Conservation (phyloP, 1,140 invertebrate genomes). For the Proctacanthus coquilletti region DNA sequence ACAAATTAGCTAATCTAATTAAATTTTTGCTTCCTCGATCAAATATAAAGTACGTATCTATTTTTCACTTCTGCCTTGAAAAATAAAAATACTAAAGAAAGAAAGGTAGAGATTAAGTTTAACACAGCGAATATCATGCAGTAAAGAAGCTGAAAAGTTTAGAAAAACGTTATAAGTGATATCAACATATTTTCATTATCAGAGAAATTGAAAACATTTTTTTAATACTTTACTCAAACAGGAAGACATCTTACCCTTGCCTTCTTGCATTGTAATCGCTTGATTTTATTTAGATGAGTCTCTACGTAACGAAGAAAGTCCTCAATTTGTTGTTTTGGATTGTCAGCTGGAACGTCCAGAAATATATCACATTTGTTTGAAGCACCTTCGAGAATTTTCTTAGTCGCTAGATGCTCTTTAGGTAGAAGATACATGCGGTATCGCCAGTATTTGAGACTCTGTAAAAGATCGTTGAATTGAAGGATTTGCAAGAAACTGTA, state of each 20-base stretch:
- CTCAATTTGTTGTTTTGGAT: slow-evolving; percentile 51
- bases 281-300: slow-evolving; percentile 76
- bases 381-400: slow-evolving; percentile 50
- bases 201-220: no score
- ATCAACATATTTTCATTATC: no score
- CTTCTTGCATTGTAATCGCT: slow-evolving; percentile 39
- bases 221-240: no score
- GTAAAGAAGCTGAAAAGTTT: no score
- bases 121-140: no score
- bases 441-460: slow-evolving; percentile 88
- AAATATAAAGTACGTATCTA: no score
- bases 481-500: neutral
- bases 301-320: slow-evolving; percentile 79
- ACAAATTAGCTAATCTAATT: no score
- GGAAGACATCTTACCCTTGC: slow-evolving; percentile 18
- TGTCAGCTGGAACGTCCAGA: slow-evolving; percentile 33
- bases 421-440: slow-evolving; percentile 81
- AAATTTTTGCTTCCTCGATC: no score
- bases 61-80: no score
- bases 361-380: slow-evolving; percentile 70
- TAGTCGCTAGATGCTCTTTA: slow-evolving; percentile 49
- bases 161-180: no score
- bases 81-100: no score
- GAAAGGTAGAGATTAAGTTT: no score
- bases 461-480: slow-evolving; percentile 12